A percentile compares a stretch with the other conserved stretches of the same genome.
These are phyloP conservation scores for Antigone vipio DNA, from an alignment of 2,113 vertebrate species.

Conservation along the genomic window DNA sequence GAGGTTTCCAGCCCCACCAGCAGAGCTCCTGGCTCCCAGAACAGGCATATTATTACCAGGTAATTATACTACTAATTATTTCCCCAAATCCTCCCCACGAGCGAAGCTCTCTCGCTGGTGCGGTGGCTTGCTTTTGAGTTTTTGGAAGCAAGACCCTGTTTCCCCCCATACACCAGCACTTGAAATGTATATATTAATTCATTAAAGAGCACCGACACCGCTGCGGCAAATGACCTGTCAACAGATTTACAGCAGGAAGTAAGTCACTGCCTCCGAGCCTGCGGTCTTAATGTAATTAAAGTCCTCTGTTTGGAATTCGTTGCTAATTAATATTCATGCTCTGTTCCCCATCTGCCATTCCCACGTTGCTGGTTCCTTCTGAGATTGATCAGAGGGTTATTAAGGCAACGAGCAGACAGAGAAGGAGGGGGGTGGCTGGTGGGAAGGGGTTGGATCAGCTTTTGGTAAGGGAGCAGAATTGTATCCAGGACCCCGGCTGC, in stretches of 20 bases:
- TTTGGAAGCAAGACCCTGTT: conserved; percentile 54
- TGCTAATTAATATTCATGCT: conserved; percentile 75
- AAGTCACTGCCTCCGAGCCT: conserved; percentile 64
- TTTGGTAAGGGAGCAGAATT: neutral
- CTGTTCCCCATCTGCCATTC: conserved; percentile 65
- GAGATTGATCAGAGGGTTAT: conserved; percentile 63
- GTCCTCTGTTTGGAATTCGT: conserved; percentile 69
- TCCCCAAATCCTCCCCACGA: neutral
- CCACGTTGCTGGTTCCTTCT: conserved; percentile 58
- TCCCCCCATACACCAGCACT: neutral
- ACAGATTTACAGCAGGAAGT: conserved; percentile 68
- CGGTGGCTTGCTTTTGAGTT: conserved; percentile 20
- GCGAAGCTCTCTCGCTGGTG: neutral
- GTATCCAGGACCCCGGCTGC: neutral
- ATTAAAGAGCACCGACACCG: conserved; percentile 36
- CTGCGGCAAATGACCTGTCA: conserved; percentile 64
- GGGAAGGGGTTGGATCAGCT: neutral
- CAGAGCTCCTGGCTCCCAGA: neutral
- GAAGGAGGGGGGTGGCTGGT: neutral
- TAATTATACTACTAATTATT: neutral
- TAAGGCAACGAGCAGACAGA: conserved; percentile 40
- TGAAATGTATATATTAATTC: conserved; percentile 57
- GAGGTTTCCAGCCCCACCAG: neutral
- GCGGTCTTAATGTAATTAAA: conserved; percentile 69
- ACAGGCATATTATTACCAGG: neutral